phyloP scores from a whole-genome alignment of 2,888 invertebrate genomes.

The Ischnura elegans region DNA sequence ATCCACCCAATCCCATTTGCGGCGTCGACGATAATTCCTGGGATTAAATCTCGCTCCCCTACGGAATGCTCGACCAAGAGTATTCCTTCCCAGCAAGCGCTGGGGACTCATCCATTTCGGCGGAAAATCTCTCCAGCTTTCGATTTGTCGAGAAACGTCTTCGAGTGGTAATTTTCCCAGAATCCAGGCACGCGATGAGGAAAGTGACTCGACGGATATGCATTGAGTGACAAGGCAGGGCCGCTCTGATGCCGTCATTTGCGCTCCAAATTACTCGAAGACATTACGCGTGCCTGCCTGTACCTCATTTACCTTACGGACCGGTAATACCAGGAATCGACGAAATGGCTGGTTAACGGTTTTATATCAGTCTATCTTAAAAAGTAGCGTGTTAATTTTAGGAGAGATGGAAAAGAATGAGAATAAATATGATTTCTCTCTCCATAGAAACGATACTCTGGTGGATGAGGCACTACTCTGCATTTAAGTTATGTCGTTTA shows the following conservation, averaged over 20 bases:
- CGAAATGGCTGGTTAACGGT: constrained; percentile 46
- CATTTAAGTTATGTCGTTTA: too few relatives aligned
- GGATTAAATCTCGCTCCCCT: not conserved
- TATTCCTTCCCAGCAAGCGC: not conserved
- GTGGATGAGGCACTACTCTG: too few relatives aligned
- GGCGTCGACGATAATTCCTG: not conserved
- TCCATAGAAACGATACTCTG: too few relatives aligned
- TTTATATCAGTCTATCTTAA: too few relatives aligned
- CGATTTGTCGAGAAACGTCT: constrained; percentile 29
- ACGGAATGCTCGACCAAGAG: not conserved
- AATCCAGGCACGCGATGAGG: constrained; percentile 36
- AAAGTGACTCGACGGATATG: not conserved
- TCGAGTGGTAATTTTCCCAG: constrained; percentile 44
- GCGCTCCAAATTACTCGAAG: constrained; percentile 39
- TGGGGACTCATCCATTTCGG: not conserved
- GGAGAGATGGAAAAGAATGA: too few relatives aligned
- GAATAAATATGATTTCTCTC: too few relatives aligned
- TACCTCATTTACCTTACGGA: not conserved
- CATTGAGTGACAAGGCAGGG: not conserved
- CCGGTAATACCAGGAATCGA: not conserved
- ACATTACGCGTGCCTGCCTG: constrained; percentile 21
- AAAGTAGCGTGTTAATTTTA: too few relatives aligned
- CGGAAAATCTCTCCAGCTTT: not conserved
- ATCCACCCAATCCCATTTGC: not conserved
- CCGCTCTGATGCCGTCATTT: not conserved